These are phyloP conservation scores for Columba guinea DNA, from an alignment of 2,797 vertebrate genomes.

Conservation along the genomic window DNA sequence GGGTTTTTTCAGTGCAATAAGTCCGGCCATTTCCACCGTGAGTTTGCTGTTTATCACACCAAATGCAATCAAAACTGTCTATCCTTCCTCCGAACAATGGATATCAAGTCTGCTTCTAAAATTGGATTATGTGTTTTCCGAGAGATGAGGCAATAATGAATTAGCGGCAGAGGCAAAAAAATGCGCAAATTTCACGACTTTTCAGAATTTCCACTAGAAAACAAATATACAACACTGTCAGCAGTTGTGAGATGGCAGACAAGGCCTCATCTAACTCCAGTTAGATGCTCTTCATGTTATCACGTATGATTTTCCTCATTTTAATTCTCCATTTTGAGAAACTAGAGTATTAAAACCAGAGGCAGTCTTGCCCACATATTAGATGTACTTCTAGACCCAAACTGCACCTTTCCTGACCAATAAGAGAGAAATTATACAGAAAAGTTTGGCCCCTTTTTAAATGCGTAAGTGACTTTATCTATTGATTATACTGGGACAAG, in stretches of 20 bases:
- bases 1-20: constrained; percentile 57
- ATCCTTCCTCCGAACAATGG: constrained; percentile 42
- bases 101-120: constrained; percentile 61
- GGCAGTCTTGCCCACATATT: fast-evolving
- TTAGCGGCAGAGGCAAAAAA: constrained; percentile 27
- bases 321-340: background rate
- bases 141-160: constrained; percentile 66
- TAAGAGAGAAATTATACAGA: background rate
- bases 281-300: background rate
- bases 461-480: background rate
- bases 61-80: constrained; percentile 37
- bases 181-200: constrained; percentile 26
- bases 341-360: background rate
- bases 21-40: constrained; percentile 59
- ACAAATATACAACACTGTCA: background rate
- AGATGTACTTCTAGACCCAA: background rate
- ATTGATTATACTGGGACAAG: fast-evolving
- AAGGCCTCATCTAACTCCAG: background rate
- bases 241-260: constrained; percentile 29
- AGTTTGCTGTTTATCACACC: constrained; percentile 48
- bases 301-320: background rate
- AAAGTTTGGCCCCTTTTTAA: fast-evolving
- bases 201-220: constrained; percentile 27
- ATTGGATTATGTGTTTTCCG: constrained; percentile 23
- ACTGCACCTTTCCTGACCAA: background rate